These are phyloP conservation scores for Erebia palarica DNA, from an alignment of 2,888 invertebrate species.

Conservation along the genomic window DNA sequence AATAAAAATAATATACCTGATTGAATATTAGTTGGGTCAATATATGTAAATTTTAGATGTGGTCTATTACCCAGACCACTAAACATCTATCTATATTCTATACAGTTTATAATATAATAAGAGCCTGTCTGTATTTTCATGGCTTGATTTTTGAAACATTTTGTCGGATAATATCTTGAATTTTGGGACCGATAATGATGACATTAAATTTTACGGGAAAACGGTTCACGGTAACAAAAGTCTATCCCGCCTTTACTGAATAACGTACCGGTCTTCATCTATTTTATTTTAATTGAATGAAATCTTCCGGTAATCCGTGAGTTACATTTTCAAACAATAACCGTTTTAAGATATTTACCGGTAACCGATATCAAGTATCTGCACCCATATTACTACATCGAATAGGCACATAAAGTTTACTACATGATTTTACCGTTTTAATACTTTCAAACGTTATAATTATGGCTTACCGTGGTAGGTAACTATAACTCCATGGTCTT, in stretches of 20 bases:
- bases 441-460: background rate
- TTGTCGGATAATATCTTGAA: no score
- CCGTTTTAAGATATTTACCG: no score
- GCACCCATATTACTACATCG: background rate
- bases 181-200: no score
- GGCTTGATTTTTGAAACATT: no score
- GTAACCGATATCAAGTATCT: background rate
- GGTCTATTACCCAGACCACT: no score
- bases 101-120: no score
- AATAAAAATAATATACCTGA: background rate
- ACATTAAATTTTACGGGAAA: no score
- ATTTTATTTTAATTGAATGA: background rate
- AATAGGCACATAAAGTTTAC: background rate
- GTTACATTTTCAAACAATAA: background rate
- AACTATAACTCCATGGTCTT: constrained; percentile 1
- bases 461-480: background rate
- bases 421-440: background rate
- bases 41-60: background rate
- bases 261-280: background rate
- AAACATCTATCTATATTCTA: no score
- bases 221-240: no score
- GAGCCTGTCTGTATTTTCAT: no score
- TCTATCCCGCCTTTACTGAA: no score
- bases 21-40: background rate
- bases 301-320: background rate